Conservation (phyloP, 2,113 vertebrate genomes). For the Hystrix brachyura region DNA sequence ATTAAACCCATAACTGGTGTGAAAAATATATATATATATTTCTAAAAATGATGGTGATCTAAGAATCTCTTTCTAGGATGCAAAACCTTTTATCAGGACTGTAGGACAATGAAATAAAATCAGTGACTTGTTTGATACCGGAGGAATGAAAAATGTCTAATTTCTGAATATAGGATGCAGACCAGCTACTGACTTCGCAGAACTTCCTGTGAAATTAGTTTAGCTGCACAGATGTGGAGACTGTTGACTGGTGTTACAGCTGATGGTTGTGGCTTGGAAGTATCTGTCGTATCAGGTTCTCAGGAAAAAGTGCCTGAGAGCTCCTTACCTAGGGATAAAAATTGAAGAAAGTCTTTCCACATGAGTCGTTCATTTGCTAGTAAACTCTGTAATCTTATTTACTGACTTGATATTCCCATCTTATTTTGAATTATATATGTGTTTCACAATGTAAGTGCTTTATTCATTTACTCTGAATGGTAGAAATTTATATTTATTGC, state of each 20-base stretch:
- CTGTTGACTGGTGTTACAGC: not conserved
- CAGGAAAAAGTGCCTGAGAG: not conserved
- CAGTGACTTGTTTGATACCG: not conserved
- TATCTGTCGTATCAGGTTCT: not conserved
- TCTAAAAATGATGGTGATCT: not conserved
- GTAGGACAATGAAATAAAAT: not conserved
- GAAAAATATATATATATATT: not conserved
- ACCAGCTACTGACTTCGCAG: not conserved
- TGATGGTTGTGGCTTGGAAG: not conserved
- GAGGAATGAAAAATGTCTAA: not conserved
- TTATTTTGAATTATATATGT: slow-evolving; percentile 11
- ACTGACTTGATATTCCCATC: slow-evolving; percentile 2
- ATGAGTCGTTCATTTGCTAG: slow-evolving; percentile 25
- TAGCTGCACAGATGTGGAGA: not conserved
- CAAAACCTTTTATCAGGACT: not conserved
- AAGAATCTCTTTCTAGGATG: not conserved
- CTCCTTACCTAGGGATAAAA: slow-evolving; percentile 16
- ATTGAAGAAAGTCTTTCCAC: slow-evolving; percentile 17
- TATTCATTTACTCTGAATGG: slow-evolving; percentile 51
- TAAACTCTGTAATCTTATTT: slow-evolving; percentile 36
- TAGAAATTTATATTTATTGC: not conserved
- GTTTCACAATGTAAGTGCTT: not conserved
- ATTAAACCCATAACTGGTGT: not conserved
- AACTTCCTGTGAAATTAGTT: slow-evolving; percentile 42
- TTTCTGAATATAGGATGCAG: slow-evolving; percentile 43